Conservation (phyloP, 2,888 invertebrate species). For the Electrophaes corylata region DNA sequence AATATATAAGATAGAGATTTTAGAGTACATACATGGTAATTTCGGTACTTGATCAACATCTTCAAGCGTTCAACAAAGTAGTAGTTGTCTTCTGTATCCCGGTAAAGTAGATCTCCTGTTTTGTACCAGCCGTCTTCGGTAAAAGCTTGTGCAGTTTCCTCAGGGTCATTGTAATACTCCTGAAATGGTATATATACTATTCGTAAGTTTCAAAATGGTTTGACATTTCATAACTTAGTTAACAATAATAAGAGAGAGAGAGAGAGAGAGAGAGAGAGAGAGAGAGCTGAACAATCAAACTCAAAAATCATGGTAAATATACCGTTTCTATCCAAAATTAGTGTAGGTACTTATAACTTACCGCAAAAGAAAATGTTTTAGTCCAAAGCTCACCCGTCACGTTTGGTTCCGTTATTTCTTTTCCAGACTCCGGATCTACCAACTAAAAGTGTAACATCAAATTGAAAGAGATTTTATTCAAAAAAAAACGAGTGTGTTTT, state of each 20-base stretch:
- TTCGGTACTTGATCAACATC: conserved; percentile 64
- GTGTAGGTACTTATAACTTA: conserved; percentile 41
- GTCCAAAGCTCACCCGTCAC: conserved; percentile 62
- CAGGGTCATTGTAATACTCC: conserved; percentile 57
- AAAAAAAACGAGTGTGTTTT: too few relatives aligned
- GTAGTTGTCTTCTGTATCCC: conserved; percentile 58
- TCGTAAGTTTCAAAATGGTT: too few relatives aligned
- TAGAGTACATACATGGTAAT: conserved; percentile 62
- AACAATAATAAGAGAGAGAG: too few relatives aligned
- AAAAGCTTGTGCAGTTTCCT: conserved; percentile 59
- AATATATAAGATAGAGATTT: too few relatives aligned
- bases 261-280: too few relatives aligned
- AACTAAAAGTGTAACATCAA: conserved; percentile 51
- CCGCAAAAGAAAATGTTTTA: conserved; percentile 56
- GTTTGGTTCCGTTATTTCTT: conserved; percentile 62
- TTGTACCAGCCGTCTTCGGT: conserved; percentile 68
- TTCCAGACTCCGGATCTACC: conserved; percentile 59
- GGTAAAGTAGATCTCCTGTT: conserved; percentile 66
- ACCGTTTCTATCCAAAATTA: too few relatives aligned
- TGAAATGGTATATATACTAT: conserved; percentile 20
- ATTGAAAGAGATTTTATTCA: not conserved
- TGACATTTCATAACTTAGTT: too few relatives aligned
- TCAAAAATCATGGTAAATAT: too few relatives aligned
- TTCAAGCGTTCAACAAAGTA: conserved; percentile 68
- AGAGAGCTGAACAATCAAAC: too few relatives aligned